phyloP scores from a whole-genome alignment of 1,140 invertebrate species.

The Ips nitidus region DNA sequence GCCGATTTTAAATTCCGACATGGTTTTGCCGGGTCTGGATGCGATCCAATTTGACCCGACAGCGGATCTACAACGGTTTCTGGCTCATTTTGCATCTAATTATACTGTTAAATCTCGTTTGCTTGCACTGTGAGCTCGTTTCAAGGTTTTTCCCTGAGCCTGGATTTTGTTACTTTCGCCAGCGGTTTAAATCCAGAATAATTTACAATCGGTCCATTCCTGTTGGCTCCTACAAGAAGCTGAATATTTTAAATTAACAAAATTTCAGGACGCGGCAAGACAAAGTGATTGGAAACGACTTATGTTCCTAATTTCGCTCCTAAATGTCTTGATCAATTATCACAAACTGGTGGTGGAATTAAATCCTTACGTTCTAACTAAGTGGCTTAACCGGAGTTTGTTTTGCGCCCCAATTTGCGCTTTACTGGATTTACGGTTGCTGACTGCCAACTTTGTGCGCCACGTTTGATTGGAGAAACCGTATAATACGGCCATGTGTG shows the following conservation, averaged over 20 bases:
- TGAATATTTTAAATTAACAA: too few species aligned
- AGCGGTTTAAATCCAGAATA: not conserved
- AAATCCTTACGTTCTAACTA: constrained; percentile 25
- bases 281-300: too few species aligned
- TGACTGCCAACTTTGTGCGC: not conserved
- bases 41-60: constrained; percentile 33
- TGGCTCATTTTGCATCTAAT: constrained; percentile 40
- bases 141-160: constrained; percentile 12
- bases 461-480: not conserved
- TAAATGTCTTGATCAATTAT: constrained; percentile 15
- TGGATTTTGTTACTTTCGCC: not conserved
- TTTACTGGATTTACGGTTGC: constrained; percentile 22
- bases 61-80: constrained; percentile 32
- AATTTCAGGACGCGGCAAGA: too few species aligned
- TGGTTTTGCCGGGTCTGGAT: constrained; percentile 32
- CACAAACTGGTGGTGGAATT: constrained; percentile 24
- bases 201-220: not conserved
- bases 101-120: constrained; percentile 37
- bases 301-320: too few species aligned
- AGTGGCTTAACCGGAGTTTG: constrained; percentile 33
- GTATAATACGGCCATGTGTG: not conserved
- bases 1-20: constrained; percentile 34
- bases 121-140: constrained; percentile 27
- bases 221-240: not conserved
- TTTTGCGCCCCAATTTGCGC: constrained; percentile 32